These are phyloP conservation scores for Nibea coibor DNA, from an alignment of 2,113 vertebrate species.

Conservation along the genomic window DNA sequence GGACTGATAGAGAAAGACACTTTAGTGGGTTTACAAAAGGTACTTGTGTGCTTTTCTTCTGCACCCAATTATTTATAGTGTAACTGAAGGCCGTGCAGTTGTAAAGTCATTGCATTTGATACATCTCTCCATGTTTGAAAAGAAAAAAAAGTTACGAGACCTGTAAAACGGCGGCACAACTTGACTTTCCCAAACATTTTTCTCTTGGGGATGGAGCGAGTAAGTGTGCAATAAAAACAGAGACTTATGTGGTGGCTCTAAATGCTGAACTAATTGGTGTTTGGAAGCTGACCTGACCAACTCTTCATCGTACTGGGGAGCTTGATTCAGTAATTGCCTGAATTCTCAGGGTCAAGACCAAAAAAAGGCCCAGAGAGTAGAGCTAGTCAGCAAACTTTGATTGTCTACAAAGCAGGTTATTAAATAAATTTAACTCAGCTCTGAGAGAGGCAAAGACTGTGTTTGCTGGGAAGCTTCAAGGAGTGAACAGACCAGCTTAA, in stretches of 20 bases:
- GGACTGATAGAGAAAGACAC: constrained; percentile 16
- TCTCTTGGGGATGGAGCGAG: neutral
- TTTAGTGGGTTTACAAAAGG: neutral
- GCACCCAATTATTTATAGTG: neutral
- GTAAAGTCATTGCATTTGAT: neutral
- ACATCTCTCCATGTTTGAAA: neutral
- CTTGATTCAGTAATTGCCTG: constrained; percentile 3
- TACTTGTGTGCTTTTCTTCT: neutral
- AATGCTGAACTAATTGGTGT: constrained; percentile 2
- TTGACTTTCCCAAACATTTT: constrained; percentile 18
- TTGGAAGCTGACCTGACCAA: constrained; percentile 18
- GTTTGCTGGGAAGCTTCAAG: neutral
- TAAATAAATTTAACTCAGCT: neutral
- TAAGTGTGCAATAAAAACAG: constrained; percentile 3
- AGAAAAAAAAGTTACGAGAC: neutral
- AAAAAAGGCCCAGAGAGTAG: neutral
- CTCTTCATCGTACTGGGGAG: neutral
- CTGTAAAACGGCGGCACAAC: constrained; percentile 8
- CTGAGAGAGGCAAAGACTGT: neutral
- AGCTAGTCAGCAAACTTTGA: neutral
- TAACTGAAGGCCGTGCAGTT: neutral
- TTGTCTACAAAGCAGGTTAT: neutral
- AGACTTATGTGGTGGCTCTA: constrained; percentile 4
- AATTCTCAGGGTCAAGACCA: constrained; percentile 17
- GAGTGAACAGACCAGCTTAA: neutral